Evolutionary conservation across 2,888 invertebrate genomes (phyloP).

Genomic region (Tetragnatha montana): DNA sequence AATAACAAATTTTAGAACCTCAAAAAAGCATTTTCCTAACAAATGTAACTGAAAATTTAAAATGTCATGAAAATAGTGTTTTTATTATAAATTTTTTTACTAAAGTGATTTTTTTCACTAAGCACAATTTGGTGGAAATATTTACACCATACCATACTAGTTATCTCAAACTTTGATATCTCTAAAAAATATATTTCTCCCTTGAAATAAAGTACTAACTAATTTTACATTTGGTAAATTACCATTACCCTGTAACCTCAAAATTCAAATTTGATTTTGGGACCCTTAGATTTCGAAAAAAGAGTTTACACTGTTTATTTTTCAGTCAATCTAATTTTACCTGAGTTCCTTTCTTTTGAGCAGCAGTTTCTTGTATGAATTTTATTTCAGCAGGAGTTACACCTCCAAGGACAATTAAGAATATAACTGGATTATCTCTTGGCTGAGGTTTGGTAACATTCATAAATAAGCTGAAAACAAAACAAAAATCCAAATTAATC

Average conservation of each 20-base stretch:
- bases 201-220: background rate
- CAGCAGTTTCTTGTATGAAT: constrained; percentile 75
- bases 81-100: no score
- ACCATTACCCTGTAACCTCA: background rate
- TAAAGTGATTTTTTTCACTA: no score
- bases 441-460: constrained; percentile 80
- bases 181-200: no score
- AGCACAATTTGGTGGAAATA: no score
- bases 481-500: constrained; percentile 19
- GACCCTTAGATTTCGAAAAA: background rate
- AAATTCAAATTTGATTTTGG: background rate
- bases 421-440: constrained; percentile 81
- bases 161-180: no score
- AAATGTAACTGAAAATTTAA: no score
- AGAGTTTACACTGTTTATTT: background rate
- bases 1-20: no score
- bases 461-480: constrained; percentile 80
- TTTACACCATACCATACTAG: no score
- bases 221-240: no score
- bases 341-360: constrained; percentile 43
- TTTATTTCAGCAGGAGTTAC: constrained; percentile 81
- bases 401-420: constrained; percentile 83
- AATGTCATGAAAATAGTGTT: no score
- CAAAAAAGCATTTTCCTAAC: no score
- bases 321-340: constrained; percentile 3